Conservation (phyloP, 2,797 vertebrate species). For the Myotis planiceps region DNA sequence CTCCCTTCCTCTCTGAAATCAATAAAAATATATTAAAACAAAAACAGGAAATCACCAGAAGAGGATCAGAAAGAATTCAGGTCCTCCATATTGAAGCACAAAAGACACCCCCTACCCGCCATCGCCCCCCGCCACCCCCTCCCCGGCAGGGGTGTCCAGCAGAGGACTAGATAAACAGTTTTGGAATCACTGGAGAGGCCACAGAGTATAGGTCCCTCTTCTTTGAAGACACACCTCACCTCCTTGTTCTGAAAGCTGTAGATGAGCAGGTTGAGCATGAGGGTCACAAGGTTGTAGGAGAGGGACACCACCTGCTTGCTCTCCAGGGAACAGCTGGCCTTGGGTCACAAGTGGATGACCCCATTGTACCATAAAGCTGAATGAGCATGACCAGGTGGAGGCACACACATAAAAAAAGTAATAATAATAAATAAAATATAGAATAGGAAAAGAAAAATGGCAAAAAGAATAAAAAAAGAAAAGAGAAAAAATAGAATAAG, state of each 20-base stretch:
- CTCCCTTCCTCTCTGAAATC: background rate
- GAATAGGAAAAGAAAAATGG: background rate
- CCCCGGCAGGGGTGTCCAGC: background rate
- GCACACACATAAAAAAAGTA: too few relatives aligned
- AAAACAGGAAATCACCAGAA: background rate
- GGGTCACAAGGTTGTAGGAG: too few relatives aligned
- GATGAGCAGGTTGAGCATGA: background rate
- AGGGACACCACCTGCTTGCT: too few relatives aligned
- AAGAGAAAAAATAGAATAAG: background rate
- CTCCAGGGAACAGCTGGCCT: too few relatives aligned
- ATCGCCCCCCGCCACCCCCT: accelerated
- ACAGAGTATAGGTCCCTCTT: background rate
- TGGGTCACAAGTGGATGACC: too few relatives aligned
- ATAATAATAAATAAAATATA: background rate
- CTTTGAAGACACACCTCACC: background rate
- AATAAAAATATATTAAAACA: background rate
- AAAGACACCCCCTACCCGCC: background rate
- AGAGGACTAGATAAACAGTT: background rate
- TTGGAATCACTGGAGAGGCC: background rate
- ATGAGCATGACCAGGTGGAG: too few relatives aligned
- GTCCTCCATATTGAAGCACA: background rate
- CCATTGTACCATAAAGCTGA: too few relatives aligned
- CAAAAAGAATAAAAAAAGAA: background rate
- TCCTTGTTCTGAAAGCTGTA: background rate
- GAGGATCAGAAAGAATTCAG: background rate